phyloP scores from a whole-genome alignment of 1,140 invertebrate species.

The Aricia agestis region DNA sequence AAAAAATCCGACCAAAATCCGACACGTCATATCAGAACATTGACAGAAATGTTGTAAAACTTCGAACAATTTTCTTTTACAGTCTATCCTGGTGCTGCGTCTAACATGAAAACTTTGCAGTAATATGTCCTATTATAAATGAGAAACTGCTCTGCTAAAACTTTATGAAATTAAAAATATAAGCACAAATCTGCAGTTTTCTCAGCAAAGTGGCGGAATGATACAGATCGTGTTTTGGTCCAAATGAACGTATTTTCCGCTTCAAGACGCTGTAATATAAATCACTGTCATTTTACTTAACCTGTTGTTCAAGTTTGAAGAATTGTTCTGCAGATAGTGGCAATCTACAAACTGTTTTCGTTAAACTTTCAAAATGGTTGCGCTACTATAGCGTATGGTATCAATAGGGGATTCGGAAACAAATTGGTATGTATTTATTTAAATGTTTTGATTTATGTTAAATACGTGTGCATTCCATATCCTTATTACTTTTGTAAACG shows the following conservation, averaged over 20 bases:
- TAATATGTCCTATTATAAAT: too few relatives aligned
- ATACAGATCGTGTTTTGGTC: constrained; percentile 1
- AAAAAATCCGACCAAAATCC: too few relatives aligned
- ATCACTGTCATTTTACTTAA: constrained; percentile 53
- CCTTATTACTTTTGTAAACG: too few relatives aligned
- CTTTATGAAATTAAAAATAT: not conserved
- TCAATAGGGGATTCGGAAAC: constrained; percentile 33
- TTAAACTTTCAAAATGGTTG: constrained; percentile 41
- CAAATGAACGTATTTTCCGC: constrained; percentile 17
- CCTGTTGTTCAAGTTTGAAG: constrained; percentile 46
- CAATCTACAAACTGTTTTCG: constrained; percentile 57
- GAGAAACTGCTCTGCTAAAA: too few relatives aligned
- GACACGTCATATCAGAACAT: too few relatives aligned
- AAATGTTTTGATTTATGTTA: not conserved
- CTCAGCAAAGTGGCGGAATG: not conserved
- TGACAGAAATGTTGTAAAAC: too few relatives aligned
- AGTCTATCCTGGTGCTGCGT: too few relatives aligned
- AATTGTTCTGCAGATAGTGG: constrained; percentile 54
- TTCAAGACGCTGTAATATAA: constrained; percentile 36
- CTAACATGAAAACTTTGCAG: too few relatives aligned
- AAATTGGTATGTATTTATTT: not conserved
- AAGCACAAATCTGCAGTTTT: not conserved
- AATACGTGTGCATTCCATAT: too few relatives aligned
- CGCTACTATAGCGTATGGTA: constrained; percentile 46
- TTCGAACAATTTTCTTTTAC: too few relatives aligned